Conservation (phyloP, 37 sponge, comb jelly and placozoan genomes). For the Hormiphora californensis region DNA sequence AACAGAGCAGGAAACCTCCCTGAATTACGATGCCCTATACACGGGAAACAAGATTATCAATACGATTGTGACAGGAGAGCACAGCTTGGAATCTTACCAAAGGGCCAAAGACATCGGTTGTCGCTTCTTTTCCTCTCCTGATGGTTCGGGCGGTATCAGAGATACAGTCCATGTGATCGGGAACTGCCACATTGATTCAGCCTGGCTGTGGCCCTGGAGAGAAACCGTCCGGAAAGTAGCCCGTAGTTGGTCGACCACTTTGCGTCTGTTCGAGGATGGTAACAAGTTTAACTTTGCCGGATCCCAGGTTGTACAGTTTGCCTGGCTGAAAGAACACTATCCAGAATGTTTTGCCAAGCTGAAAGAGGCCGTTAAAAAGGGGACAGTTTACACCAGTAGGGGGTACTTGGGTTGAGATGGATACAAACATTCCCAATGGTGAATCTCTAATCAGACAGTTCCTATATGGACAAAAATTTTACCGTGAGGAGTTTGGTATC, state of each 20-base stretch:
- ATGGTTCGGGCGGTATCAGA: not conserved
- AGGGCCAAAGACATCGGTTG: not conserved
- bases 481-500: conserved; percentile 63
- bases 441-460: conserved; percentile 74
- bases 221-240: conserved; percentile 75
- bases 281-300: conserved; percentile 61
- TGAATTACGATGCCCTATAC: conserved; percentile 66
- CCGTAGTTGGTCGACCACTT: conserved; percentile 65
- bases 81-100: conserved; percentile 7
- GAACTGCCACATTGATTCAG: conserved; percentile 75
- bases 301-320: conserved; percentile 72
- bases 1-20: conserved; percentile 19
- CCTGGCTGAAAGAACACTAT: conserved; percentile 67
- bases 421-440: conserved; percentile 71
- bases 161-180: conserved; percentile 66
- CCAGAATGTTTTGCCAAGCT: conserved; percentile 60
- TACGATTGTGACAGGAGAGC: not conserved
- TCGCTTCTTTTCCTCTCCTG: not conserved
- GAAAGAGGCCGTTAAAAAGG: conserved; percentile 35
- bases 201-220: conserved; percentile 75
- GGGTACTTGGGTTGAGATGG: conserved; percentile 80
- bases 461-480: conserved; percentile 67
- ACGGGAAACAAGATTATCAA: conserved; percentile 70
- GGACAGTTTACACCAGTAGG: conserved; percentile 67
- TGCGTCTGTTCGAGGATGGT: conserved; percentile 62